A percentile compares a stretch with the other conserved stretches of the same genome.
phyloP scores from a whole-genome alignment of 1,140 invertebrate genomes.

The Dolichoris vasculosae region DNA sequence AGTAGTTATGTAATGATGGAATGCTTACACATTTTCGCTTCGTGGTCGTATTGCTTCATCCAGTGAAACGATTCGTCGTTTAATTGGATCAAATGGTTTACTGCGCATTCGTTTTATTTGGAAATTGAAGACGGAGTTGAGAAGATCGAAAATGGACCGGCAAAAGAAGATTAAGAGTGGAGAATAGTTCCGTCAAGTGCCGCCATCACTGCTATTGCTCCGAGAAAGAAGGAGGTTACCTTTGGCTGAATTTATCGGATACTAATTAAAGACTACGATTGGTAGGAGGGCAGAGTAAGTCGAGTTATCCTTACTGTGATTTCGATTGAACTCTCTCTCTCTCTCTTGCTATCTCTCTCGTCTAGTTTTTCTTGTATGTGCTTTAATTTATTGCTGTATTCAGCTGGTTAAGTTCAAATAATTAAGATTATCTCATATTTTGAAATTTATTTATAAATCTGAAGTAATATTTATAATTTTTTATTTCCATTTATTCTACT shows the following conservation, averaged over 20 bases:
- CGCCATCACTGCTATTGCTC: background rate
- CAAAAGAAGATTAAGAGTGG: slow-evolving; percentile 30
- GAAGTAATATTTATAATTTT: slow-evolving; percentile 19
- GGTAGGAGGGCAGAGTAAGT: slow-evolving; percentile 56
- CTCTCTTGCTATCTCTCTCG: background rate
- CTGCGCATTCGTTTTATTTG: slow-evolving; percentile 29
- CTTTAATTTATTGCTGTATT: slow-evolving; percentile 46
- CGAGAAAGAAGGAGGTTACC: slow-evolving; percentile 58
- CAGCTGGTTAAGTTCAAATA: slow-evolving; percentile 42
- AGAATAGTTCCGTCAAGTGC: background rate
- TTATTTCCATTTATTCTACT: slow-evolving; percentile 21
- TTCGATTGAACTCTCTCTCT: slow-evolving; percentile 63
- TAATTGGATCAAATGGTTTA: slow-evolving; percentile 32
- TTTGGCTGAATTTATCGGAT: slow-evolving; percentile 64
- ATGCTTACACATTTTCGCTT: too few species aligned
- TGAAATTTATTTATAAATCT: slow-evolving; percentile 37
- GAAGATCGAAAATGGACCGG: slow-evolving; percentile 28
- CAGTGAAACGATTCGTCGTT: background rate
- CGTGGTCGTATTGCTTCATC: too few species aligned
- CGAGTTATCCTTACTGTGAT: slow-evolving; percentile 54
- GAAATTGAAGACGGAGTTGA: background rate
- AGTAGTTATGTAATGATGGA: too few species aligned
- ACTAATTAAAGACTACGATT: slow-evolving; percentile 67
- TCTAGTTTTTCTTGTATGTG: background rate
- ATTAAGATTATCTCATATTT: slow-evolving; percentile 46